Evolutionary conservation across 2,113 vertebrate species (phyloP), one percentile per base, ranked within the genome.

Genomic region (Amphiprion ocellaris): DNA sequence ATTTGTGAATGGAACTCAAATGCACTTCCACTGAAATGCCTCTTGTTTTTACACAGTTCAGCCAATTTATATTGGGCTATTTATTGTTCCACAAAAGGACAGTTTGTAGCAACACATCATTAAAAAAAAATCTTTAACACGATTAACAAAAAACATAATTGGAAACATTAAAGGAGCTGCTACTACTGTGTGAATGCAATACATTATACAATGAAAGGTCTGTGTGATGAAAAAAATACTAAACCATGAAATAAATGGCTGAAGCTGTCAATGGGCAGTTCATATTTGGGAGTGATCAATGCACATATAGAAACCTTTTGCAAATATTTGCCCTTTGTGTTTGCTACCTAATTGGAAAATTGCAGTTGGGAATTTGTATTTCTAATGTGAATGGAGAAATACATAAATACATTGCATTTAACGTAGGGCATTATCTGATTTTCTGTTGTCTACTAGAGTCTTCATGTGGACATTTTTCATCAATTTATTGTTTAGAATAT

Each of bases 181-280:
- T 53, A 24, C 1, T 2, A 49, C 12, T 61, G 1, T 37, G 24
- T 44, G 17, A 4, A 46, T 6, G 10, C 14, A 65, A 23, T 44
- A 63, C 21, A 50, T 11, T 10, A 54, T 55, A 24, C n/a, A 46
- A 37, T 54, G 16, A 69, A 46, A 77, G 14, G 23, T 5, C 8
- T 53, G 16, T 62, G 30, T 77, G 24, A 69, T 55, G 19, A 46
- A 44, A 24, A 52, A 60, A 44, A 17, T 19, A 54, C n/a, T 44
- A 15, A 44, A 4, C 0, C 2, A 50, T 37, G 12, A 60, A 28
- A 60, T 61, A 41, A 50, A 62, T 1, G 39, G 15, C 16, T 33
- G 50, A 62, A 62, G 58, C 58, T 21, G 19, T 7, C 26, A 52
- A 62, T 15, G 5, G 16, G 58, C 30, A n/a, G 9, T 53, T 73